These are phyloP conservation scores for Oreocharis arfaki DNA, from an alignment of 2,113 vertebrate genomes.

Conservation along the genomic window DNA sequence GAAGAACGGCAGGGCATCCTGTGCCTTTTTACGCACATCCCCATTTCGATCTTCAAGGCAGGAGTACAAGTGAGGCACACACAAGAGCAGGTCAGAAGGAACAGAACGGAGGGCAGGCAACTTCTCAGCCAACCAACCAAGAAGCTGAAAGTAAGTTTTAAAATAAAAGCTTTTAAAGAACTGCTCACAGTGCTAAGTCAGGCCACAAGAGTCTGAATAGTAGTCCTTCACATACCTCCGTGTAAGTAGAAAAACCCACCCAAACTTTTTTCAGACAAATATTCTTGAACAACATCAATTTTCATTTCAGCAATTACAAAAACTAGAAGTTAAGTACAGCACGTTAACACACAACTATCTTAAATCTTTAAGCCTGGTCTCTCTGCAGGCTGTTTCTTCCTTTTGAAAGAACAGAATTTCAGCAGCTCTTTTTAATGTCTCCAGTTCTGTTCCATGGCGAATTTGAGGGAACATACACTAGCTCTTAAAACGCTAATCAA, in stretches of 20 bases:
- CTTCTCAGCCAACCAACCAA: conserved; percentile 94
- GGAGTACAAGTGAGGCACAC: conserved; percentile 85
- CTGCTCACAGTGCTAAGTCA: neutral
- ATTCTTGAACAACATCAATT: neutral
- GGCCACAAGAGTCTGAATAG: neutral
- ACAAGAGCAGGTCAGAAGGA: conserved; percentile 85
- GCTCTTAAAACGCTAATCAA: neutral
- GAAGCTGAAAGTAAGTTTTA: conserved; percentile 75
- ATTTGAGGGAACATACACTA: neutral
- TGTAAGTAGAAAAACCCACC: neutral
- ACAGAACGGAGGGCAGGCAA: conserved; percentile 84
- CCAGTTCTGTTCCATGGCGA: neutral
- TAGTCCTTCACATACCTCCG: neutral
- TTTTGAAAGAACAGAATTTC: neutral
- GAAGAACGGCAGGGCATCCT: conserved; percentile 91
- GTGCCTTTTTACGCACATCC: conserved; percentile 94
- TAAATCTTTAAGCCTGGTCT: neutral
- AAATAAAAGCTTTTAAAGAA: neutral
- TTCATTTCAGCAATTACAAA: neutral
- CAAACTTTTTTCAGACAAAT: neutral
- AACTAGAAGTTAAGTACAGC: neutral
- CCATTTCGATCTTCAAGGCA: conserved; percentile 97
- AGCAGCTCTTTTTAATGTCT: neutral
- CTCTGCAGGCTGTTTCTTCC: neutral
- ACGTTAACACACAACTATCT: neutral